Evolutionary conservation across 2,888 invertebrate genomes (phyloP).

Genomic region (Gasteruption jaculator): DNA sequence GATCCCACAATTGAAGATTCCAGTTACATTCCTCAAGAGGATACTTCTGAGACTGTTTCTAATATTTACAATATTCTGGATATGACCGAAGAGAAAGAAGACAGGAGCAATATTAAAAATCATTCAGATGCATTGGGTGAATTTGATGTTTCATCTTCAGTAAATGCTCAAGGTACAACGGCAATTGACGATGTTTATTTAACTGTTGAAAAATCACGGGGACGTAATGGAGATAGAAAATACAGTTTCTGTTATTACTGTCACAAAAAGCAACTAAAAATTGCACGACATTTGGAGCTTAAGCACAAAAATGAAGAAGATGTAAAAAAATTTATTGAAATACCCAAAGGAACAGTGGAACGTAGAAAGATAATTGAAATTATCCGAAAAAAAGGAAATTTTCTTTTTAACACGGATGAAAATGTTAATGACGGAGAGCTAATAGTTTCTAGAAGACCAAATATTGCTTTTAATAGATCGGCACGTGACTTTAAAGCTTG

Average conservation of each 20-base stretch:
- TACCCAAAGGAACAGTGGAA: constrained; percentile 14
- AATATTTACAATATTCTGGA: too few species aligned
- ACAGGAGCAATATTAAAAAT: too few species aligned
- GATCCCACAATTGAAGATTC: too few species aligned
- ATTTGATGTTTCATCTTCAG: neutral
- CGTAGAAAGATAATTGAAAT: constrained; percentile 16
- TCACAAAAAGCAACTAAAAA: constrained; percentile 16
- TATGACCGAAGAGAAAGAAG: constrained; percentile 1
- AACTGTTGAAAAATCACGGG: constrained; percentile 12
- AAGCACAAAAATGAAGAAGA: constrained; percentile 13
- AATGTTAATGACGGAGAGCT: constrained; percentile 24
- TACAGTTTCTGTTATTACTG: constrained; percentile 17
- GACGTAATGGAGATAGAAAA: constrained; percentile 16
- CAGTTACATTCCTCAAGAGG: too few species aligned
- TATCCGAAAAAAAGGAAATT: constrained; percentile 24
- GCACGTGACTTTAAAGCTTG: constrained; percentile 22
- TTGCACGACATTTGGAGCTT: constrained; percentile 15
- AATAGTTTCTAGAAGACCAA: constrained; percentile 24
- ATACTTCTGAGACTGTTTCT: too few species aligned
- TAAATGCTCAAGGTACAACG: constrained; percentile 5
- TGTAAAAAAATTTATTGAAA: constrained; percentile 15
- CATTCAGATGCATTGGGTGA: neutral
- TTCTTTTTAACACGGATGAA: constrained; percentile 21
- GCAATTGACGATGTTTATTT: constrained; percentile 10
- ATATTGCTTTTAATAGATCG: constrained; percentile 7